Percentiles rank a stretch among this genome's conserved stretches.
phyloP scores from a whole-genome alignment of 2,113 vertebrate genomes.

The Ramphastos sulfuratus region DNA sequence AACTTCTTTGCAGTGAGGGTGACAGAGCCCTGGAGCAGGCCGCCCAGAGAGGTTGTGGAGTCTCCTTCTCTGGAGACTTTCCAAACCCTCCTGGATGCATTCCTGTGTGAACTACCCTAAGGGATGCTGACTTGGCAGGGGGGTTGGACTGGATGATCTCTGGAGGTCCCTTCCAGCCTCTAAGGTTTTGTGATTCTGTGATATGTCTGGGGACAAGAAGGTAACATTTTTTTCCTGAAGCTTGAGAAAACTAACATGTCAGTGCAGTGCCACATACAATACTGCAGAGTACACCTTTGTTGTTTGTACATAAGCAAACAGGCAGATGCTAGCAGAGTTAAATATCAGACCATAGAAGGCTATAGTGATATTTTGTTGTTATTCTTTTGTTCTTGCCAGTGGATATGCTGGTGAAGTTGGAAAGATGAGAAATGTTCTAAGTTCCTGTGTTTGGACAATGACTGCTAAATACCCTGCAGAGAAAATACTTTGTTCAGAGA shows the following conservation, averaged over 20 bases:
- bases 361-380: neutral
- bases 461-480: neutral
- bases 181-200: too few species aligned
- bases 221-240: neutral
- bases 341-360: neutral
- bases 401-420: neutral
- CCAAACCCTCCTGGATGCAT: too few species aligned
- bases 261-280: neutral
- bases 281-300: neutral
- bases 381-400: neutral
- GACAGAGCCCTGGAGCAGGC: too few species aligned
- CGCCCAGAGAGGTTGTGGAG: too few species aligned
- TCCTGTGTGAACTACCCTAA: too few species aligned
- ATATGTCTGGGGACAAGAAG: neutral
- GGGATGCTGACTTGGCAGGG: too few species aligned
- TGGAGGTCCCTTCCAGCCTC: too few species aligned
- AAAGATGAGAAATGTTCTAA: neutral
- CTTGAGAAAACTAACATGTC: slow-evolving; percentile 11
- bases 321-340: neutral
- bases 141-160: too few species aligned
- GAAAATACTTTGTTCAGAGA: neutral
- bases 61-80: too few species aligned
- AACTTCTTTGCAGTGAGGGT: too few species aligned
- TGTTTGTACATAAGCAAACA: slow-evolving; percentile 32
- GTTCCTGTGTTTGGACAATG: neutral